A percentile compares a stretch with the other conserved stretches of the same genome.
These are phyloP conservation scores for Ailuropoda melanoleuca DNA, from an alignment of 2,113 vertebrate species.

Conservation along the genomic window DNA sequence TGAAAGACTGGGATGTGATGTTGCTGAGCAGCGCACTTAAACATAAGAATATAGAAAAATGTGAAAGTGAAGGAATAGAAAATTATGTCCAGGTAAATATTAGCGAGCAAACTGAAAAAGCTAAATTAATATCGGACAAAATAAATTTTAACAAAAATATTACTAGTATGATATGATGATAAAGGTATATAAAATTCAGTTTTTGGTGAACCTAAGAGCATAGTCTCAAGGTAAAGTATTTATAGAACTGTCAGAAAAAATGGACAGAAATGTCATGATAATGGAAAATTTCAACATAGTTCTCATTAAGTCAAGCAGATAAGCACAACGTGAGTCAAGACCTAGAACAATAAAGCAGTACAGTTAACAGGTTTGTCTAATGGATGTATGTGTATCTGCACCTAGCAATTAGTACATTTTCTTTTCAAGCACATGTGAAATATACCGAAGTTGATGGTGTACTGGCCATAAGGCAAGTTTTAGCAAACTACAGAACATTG, in stretches of 20 bases:
- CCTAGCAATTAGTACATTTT: not conserved
- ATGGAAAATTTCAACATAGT: not conserved
- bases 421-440: not conserved
- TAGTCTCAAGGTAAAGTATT: conserved; percentile 23
- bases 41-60: not conserved
- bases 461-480: not conserved
- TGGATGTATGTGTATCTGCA: not conserved
- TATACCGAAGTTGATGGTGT: not conserved
- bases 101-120: not conserved
- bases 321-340: not conserved
- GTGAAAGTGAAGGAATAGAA: not conserved
- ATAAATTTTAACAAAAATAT: not conserved
- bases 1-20: not conserved
- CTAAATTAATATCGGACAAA: not conserved
- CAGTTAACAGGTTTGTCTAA: not conserved
- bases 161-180: not conserved
- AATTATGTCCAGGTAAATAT: not conserved
- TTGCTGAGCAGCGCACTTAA: not conserved
- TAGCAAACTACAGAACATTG: not conserved
- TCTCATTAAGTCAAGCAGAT: not conserved
- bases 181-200: not conserved
- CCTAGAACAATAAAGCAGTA: not conserved
- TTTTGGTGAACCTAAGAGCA: not conserved
- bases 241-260: not conserved
- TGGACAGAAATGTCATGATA: not conserved